Conservation (phyloP, 2,888 invertebrate species). For the Diogma glabrata region DNA sequence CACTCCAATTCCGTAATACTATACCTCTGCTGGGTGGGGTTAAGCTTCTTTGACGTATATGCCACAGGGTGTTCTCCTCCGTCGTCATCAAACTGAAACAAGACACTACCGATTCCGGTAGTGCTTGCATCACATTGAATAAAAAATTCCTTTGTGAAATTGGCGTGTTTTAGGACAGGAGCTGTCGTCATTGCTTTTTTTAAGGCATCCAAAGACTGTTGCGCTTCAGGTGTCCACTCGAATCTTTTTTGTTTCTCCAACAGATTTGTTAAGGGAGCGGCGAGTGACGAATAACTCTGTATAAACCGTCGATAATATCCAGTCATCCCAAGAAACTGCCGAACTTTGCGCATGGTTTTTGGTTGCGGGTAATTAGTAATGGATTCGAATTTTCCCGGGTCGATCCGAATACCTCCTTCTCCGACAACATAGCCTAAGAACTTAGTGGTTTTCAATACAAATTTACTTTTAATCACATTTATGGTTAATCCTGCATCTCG, state of each 20-base stretch:
- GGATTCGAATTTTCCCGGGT: too few relatives aligned
- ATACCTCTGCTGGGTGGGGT: too few relatives aligned
- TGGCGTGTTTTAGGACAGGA: neutral
- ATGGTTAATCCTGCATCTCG: neutral
- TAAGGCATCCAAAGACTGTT: constrained; percentile 10
- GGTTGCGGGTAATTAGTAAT: too few relatives aligned
- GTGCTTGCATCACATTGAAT: neutral
- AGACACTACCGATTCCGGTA: neutral
- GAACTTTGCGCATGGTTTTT: too few relatives aligned
- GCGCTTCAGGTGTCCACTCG: constrained; percentile 12
- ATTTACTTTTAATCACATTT: neutral
- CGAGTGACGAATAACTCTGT: too few relatives aligned
- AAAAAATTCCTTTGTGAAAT: too few relatives aligned
- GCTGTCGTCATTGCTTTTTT: constrained; percentile 10
- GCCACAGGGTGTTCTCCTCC: neutral
- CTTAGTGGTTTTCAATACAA: neutral
- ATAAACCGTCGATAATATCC: too few relatives aligned
- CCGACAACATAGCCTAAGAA: neutral
- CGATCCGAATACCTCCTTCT: too few relatives aligned
- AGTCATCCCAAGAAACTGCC: too few relatives aligned
- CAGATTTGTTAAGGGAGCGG: constrained; percentile 12
- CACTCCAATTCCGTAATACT: neutral
- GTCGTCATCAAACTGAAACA: neutral
- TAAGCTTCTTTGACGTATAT: neutral
- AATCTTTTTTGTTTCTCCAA: constrained; percentile 13